Conservation (phyloP, 1,140 invertebrate genomes). For the Metopolophium dirhodum region DNA sequence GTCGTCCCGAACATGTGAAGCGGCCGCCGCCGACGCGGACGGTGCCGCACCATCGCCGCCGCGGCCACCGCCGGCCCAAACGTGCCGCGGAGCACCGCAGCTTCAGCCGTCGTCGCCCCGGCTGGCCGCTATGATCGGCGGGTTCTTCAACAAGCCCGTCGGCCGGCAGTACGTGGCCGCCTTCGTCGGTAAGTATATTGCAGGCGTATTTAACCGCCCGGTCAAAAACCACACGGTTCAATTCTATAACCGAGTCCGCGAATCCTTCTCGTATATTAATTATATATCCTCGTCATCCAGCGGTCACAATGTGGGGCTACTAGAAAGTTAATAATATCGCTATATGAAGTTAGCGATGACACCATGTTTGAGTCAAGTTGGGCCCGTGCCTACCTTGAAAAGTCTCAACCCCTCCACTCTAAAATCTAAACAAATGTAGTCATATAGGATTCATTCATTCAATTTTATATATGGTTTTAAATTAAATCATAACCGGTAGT, state of each 20-base stretch:
- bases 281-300: too few species aligned
- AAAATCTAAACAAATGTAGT: neutral
- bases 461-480: neutral
- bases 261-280: too few species aligned
- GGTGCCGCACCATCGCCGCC: neutral
- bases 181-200: conserved; percentile 36
- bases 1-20: conserved; percentile 37
- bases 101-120: neutral
- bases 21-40: conserved; percentile 24
- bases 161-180: conserved; percentile 51
- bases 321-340: neutral
- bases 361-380: too few species aligned
- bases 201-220: too few species aligned
- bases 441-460: neutral
- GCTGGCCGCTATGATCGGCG: conserved; percentile 4
- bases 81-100: conserved; percentile 10
- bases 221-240: too few species aligned
- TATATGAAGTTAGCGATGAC: neutral
- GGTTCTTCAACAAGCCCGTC: conserved; percentile 44
- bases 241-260: too few species aligned
- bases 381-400: too few species aligned
- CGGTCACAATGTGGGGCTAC: too few species aligned
- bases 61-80: neutral
- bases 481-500: neutral
- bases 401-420: too few species aligned